Percentiles rank a stretch among this genome's conserved stretches.
Evolutionary conservation across 1,140 invertebrate species (phyloP).

Genomic region (Zaprionus ghesquierei): DNA sequence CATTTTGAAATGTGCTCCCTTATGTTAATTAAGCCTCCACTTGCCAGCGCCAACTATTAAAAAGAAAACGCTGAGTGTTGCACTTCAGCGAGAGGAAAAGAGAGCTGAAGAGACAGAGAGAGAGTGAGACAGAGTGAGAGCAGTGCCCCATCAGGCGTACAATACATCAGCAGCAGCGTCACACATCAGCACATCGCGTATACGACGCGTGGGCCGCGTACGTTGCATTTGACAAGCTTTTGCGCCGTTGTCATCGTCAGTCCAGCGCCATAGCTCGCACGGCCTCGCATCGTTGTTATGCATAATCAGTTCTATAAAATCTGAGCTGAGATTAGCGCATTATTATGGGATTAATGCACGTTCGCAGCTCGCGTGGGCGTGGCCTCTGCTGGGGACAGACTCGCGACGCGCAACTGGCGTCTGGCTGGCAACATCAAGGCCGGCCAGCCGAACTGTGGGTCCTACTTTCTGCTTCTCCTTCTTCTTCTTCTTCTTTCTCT

Average conservation of each 20-base stretch:
- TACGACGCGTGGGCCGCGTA: conserved; percentile 49
- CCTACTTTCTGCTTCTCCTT: conserved; percentile 48
- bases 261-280: neutral
- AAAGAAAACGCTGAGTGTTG: conserved; percentile 63
- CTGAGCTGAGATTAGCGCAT: conserved; percentile 62
- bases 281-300: neutral
- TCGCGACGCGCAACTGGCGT: neutral
- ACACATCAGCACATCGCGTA: conserved; percentile 38
- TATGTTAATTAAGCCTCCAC: conserved; percentile 79
- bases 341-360: conserved; percentile 68
- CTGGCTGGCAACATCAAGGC: conserved; percentile 51
- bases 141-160: conserved; percentile 9
- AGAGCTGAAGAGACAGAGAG: neutral
- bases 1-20: conserved; percentile 46
- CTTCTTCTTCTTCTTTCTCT: conserved; percentile 29
- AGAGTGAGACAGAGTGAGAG: neutral
- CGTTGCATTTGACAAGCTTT: conserved; percentile 37
- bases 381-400: conserved; percentile 25
- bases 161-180: conserved; percentile 16
- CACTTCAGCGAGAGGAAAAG: conserved; percentile 26
- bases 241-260: conserved; percentile 9
- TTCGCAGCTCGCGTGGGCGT: conserved; percentile 8
- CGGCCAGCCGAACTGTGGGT: neutral
- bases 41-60: conserved; percentile 70
- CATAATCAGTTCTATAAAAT: conserved; percentile 67